Percentiles rank a stretch among this genome's conserved stretches.
Evolutionary conservation across 2,888 invertebrate genomes (phyloP).

Genomic region (Liopterus haemorrhoidalis): DNA sequence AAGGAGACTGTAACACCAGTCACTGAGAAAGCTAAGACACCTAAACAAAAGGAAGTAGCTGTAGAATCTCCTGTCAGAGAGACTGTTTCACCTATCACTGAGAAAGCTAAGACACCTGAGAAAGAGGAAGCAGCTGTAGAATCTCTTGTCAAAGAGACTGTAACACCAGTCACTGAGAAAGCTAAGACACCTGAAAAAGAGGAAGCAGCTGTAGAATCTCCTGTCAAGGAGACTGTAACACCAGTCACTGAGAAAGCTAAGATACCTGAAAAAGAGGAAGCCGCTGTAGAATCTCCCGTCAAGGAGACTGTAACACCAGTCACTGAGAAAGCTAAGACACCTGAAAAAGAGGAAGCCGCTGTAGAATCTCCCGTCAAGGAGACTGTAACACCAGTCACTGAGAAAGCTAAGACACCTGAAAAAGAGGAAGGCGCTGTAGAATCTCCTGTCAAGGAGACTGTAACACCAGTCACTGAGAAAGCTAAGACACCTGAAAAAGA

Average conservation of each 20-base stretch:
- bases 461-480: background rate
- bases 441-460: no score
- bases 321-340: no score
- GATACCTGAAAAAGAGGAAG: no score
- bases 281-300: no score
- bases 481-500: constrained; percentile 20
- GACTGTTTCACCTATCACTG: no score
- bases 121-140: background rate
- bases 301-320: no score
- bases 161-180: background rate
- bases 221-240: no score
- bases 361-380: background rate
- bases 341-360: background rate
- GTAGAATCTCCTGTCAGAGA: constrained; percentile 1
- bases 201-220: no score
- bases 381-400: background rate
- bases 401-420: no score
- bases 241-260: no score
- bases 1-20: constrained; percentile 11
- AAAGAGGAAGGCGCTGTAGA: constrained; percentile 2
- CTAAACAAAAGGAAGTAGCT: background rate
- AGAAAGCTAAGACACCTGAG: background rate
- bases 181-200: constrained; percentile 11
- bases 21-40: constrained; percentile 16
- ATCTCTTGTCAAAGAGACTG: background rate